Evolutionary conservation across 2,113 vertebrate genomes (phyloP).

Genomic region (Thamnophis sirtalis): DNA sequence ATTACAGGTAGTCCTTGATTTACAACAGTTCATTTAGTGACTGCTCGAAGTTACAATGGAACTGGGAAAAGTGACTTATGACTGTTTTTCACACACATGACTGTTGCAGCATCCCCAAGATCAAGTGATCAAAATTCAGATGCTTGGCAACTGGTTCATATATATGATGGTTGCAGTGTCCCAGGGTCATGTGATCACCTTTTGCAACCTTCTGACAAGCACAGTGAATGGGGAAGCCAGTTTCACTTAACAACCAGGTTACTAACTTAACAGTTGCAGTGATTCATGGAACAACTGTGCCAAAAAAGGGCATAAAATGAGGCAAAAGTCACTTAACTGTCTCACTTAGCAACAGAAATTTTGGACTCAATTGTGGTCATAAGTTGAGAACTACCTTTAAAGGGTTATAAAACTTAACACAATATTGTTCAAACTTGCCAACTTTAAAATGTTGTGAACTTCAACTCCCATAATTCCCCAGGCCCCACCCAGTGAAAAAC

Average conservation of each 20-base stretch:
- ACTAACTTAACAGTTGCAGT: too few species aligned
- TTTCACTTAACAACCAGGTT: too few species aligned
- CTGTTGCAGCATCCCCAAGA: too few species aligned
- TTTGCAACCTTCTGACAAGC: background rate
- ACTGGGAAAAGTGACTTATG: too few species aligned
- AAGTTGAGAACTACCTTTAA: background rate
- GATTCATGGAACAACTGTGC: background rate
- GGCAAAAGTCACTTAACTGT: background rate
- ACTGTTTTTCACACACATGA: too few species aligned
- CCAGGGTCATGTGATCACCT: background rate
- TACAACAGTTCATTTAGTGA: background rate
- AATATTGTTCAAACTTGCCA: background rate
- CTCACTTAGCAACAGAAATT: background rate
- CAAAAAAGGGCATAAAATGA: background rate
- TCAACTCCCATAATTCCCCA: background rate
- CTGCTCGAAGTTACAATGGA: rapidly evolving
- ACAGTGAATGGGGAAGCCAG: too few species aligned
- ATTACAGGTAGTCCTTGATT: background rate
- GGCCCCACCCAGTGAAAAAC: background rate
- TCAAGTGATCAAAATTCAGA: too few species aligned
- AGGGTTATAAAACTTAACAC: background rate
- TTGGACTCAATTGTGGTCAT: background rate
- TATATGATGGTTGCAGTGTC: background rate
- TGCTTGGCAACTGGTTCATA: too few species aligned
- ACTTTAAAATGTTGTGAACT: background rate